Percentiles rank a stretch among this genome's conserved stretches.
These are phyloP conservation scores for Sebastes minor DNA, from an alignment of 2,797 vertebrate genomes.

Conservation along the genomic window DNA sequence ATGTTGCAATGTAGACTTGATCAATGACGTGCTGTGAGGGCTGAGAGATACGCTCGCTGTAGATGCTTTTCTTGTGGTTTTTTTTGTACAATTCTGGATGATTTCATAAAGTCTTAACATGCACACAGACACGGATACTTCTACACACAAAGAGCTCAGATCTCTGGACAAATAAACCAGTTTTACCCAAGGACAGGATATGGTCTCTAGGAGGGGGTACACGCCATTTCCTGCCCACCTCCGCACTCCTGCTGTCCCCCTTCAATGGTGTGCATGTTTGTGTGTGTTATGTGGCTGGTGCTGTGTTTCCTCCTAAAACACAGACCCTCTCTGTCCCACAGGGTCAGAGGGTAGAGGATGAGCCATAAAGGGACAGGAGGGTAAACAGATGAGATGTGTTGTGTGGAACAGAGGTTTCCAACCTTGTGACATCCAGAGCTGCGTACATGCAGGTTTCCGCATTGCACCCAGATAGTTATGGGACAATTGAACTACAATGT, in stretches of 20 bases:
- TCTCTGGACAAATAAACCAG: conserved; percentile 68
- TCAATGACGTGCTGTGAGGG: conserved; percentile 65
- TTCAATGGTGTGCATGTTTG: conserved; percentile 51
- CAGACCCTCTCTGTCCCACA: conserved; percentile 63
- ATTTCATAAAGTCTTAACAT: background rate
- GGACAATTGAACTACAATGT: background rate
- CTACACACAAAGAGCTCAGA: conserved; percentile 30
- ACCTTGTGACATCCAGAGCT: conserved; percentile 17
- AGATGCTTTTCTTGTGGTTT: background rate
- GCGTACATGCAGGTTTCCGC: background rate
- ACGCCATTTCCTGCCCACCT: conserved; percentile 74
- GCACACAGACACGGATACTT: background rate
- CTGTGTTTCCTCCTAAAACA: conserved; percentile 66
- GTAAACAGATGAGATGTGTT: conserved; percentile 60
- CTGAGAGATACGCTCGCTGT: conserved; percentile 27
- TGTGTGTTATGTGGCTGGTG: conserved; percentile 51
- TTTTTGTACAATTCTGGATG: background rate
- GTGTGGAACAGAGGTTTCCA: conserved; percentile 21
- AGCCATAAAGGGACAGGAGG: conserved; percentile 61
- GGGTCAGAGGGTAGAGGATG: conserved; percentile 73
- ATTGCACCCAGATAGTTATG: background rate
- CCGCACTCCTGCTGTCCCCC: conserved; percentile 68
- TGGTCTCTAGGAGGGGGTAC: conserved; percentile 71
- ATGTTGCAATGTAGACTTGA: conserved; percentile 69
- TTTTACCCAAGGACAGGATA: conserved; percentile 76